Conservation (phyloP, 2,113 vertebrate genomes). For the Scomber scombrus region DNA sequence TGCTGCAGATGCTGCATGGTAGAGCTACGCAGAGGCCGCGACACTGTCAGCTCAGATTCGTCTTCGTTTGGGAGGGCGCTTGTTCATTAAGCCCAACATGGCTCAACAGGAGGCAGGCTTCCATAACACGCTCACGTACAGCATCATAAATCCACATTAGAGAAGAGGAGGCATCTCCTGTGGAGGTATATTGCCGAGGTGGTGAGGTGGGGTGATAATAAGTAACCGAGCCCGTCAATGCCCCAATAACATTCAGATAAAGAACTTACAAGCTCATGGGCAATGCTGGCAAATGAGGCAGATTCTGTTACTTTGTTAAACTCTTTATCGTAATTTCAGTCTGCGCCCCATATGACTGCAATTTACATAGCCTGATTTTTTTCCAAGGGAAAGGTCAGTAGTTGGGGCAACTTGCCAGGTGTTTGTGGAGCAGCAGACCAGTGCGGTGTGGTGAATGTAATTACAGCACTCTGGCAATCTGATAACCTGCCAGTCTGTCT, state of each 20-base stretch:
- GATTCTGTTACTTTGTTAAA: slow-evolving; percentile 28
- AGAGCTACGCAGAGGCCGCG: slow-evolving; percentile 42
- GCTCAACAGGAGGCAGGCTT: slow-evolving; percentile 72
- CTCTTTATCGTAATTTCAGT: slow-evolving; percentile 19
- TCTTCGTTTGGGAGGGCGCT: slow-evolving; percentile 76
- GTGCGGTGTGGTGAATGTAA: slow-evolving; percentile 75
- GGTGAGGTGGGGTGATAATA: slow-evolving; percentile 13
- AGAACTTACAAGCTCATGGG: slow-evolving; percentile 13
- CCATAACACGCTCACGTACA: slow-evolving; percentile 50
- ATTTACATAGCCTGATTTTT: slow-evolving; percentile 49
- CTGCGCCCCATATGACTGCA: slow-evolving; percentile 20
- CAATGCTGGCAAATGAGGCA: not conserved
- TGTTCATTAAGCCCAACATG: slow-evolving; percentile 75
- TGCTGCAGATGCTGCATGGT: slow-evolving; percentile 55
- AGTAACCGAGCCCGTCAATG: slow-evolving; percentile 29
- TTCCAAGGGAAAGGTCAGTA: slow-evolving; percentile 71
- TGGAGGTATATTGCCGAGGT: slow-evolving; percentile 25
- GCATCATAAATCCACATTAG: slow-evolving; percentile 83
- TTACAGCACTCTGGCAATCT: slow-evolving; percentile 75
- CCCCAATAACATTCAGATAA: slow-evolving; percentile 1
- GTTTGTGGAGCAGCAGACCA: slow-evolving; percentile 73
- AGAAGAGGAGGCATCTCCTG: slow-evolving; percentile 51
- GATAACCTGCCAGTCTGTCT: slow-evolving; percentile 80
- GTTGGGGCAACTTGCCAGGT: slow-evolving; percentile 70
- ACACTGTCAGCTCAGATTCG: slow-evolving; percentile 75